Base-by-base conservation (phyloP, 2,797 vertebrate species). In the Melanotaenia trifasciata region DNA sequence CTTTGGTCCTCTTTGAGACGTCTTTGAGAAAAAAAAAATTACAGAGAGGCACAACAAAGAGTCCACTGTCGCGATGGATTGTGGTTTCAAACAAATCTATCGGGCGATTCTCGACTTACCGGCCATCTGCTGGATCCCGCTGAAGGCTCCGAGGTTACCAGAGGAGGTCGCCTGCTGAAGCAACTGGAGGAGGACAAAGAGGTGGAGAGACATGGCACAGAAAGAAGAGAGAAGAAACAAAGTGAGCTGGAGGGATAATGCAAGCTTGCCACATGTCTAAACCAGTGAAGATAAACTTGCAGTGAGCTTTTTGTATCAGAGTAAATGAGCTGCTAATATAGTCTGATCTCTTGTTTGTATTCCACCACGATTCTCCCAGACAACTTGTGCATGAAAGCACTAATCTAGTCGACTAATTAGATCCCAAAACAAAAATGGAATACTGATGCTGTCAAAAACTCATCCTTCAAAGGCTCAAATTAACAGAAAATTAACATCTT, bases 71-170 rank as follows among this genome's bases (percentile, higher is more conserved):
- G 65, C 24, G 16, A 64, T 62, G 10, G 43, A 32, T 58, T 68
- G 56, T 1, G 32, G 40, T 59, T 71, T 59, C 45, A 9, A 32
- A 58, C 75, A 54, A 64, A 74, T 50, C 28, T 64, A 66, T 67
- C 32, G 22, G 73, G 33, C 30, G 62, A 93, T 95, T 96, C 96
- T 59, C 10, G 81, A 91, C 97, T 96, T 90, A 98, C 97, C 97
- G 84, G 96, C 97, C 96, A 98, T 99, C 95, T 99, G 98, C 93
- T 99, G 98, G 95, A 99, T 99, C 97, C 94, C 98, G 94, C 94
- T 98, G 97, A 95, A 98, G 96, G 93, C 96, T 94, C 91, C 96
- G 87, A 95, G 96, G 94, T 96, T 98, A 92, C 96, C 95, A 92
- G 97, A 96, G 91, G 97, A 96, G 79, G 97, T 96, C 35, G 97